Evolutionary conservation across 1,140 invertebrate species (phyloP).

Genomic region (Drosophila pandora): DNA sequence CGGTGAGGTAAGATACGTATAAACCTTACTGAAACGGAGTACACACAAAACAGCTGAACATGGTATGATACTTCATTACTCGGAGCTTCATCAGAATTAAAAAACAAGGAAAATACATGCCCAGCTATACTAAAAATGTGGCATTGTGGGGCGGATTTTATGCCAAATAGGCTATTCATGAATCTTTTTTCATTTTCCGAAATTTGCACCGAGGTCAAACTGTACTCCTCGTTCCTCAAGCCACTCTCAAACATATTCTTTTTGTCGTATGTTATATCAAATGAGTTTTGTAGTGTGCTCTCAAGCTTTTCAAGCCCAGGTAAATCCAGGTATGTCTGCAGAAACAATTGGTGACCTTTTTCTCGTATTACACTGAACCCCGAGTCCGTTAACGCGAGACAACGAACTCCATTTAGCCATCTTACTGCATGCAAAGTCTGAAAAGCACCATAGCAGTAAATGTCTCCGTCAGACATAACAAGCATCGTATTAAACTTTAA

Average conservation of each 20-base stretch:
- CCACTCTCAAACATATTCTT: slow-evolving; percentile 67
- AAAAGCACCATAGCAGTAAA: slow-evolving; percentile 72
- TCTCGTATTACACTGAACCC: slow-evolving; percentile 68
- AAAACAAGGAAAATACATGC: slow-evolving; percentile 56
- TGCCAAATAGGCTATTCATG: slow-evolving; percentile 51
- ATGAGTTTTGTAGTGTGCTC: slow-evolving; percentile 50
- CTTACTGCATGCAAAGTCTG: slow-evolving; percentile 59
- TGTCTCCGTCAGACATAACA: slow-evolving; percentile 63
- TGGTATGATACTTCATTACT: slow-evolving; percentile 25
- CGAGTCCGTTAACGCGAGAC: slow-evolving; percentile 35
- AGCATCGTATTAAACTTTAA: slow-evolving; percentile 70
- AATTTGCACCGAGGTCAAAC: slow-evolving; percentile 43
- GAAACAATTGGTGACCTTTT: slow-evolving; percentile 31
- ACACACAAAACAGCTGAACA: slow-evolving; percentile 63
- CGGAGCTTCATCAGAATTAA: neutral
- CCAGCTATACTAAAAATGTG: slow-evolving; percentile 63
- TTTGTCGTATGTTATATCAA: slow-evolving; percentile 72
- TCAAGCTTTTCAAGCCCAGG: slow-evolving; percentile 51
- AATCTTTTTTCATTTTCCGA: slow-evolving; percentile 50
- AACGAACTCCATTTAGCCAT: slow-evolving; percentile 65
- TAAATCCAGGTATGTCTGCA: slow-evolving; percentile 65
- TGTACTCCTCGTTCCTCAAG: slow-evolving; percentile 63
- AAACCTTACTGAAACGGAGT: slow-evolving; percentile 49
- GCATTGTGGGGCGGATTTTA: slow-evolving; percentile 9
- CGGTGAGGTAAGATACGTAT: slow-evolving; percentile 50